Conservation (phyloP, 2,797 vertebrate species). For the Lindbergichthys nudifrons region DNA sequence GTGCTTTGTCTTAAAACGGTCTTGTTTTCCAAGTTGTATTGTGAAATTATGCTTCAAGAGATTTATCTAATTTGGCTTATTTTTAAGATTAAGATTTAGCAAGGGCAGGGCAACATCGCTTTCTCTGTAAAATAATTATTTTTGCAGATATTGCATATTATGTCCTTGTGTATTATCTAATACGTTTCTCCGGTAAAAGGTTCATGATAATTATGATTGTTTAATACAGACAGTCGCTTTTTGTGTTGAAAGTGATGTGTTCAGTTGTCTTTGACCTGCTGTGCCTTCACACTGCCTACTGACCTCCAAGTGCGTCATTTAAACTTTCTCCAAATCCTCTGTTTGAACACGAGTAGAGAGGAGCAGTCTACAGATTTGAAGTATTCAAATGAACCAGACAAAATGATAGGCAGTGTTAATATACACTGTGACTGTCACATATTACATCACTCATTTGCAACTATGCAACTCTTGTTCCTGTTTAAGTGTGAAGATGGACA, state of each 20-base stretch:
- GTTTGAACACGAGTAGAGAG: neutral
- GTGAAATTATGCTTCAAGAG: neutral
- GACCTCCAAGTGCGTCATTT: constrained; percentile 13
- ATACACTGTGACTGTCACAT: constrained; percentile 11
- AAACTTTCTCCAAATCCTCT: constrained; percentile 1
- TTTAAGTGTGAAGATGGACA: constrained; percentile 1
- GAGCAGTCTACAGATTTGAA: neutral
- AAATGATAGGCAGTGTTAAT: neutral
- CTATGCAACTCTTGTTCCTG: neutral
- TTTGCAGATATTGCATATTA: neutral
- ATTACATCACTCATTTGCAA: neutral
- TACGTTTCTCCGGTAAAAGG: neutral
- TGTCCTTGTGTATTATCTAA: neutral
- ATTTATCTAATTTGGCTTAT: neutral
- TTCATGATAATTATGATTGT: neutral
- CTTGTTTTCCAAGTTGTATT: neutral
- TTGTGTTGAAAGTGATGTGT: constrained; percentile 5
- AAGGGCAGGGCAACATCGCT: neutral
- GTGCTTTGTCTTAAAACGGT: neutral
- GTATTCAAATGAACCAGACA: constrained; percentile 1
- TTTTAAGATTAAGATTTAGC: constrained; percentile 4
- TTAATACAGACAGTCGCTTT: neutral
- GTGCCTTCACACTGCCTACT: constrained; percentile 22
- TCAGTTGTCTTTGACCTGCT: neutral
- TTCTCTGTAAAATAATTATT: constrained; percentile 1